These are phyloP conservation scores for Dryadula phaetusa DNA, from an alignment of 2,888 invertebrate genomes.

Conservation along the genomic window DNA sequence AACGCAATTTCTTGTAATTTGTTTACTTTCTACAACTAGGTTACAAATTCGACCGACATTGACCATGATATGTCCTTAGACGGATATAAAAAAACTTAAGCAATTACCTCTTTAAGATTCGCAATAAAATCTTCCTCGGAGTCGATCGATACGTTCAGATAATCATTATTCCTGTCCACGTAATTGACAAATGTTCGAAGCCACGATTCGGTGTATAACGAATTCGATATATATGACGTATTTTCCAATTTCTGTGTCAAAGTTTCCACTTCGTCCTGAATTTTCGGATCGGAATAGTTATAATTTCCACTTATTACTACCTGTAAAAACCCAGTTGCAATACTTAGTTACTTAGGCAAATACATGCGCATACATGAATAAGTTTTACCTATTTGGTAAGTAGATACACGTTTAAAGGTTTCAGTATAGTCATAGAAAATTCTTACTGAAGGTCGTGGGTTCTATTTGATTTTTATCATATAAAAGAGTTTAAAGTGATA, in stretches of 20 bases:
- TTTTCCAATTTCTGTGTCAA: slow-evolving; percentile 91
- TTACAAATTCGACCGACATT: too few species aligned
- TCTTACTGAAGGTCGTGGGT: not conserved
- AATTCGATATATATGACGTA: slow-evolving; percentile 90
- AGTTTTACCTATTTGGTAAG: not conserved
- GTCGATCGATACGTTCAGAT: slow-evolving; percentile 90
- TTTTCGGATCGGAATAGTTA: slow-evolving; percentile 91
- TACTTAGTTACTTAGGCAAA: slow-evolving; percentile 2
- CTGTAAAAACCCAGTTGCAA: slow-evolving; percentile 77
- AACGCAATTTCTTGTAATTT: too few species aligned
- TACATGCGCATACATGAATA: not conserved
- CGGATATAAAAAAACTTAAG: not conserved
- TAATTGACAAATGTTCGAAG: slow-evolving; percentile 92
- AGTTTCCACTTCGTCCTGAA: slow-evolving; percentile 91
- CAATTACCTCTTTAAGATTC: slow-evolving; percentile 88
- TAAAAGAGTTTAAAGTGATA: too few species aligned
- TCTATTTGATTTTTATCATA: not conserved
- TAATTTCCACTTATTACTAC: slow-evolving; percentile 91
- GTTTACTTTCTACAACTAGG: too few species aligned
- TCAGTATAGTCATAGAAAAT: not conserved
- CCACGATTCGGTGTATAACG: slow-evolving; percentile 95
- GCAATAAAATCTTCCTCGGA: slow-evolving; percentile 89
- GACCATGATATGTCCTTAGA: too few species aligned
- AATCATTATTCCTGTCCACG: slow-evolving; percentile 89
- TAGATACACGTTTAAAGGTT: not conserved